phyloP scores from a whole-genome alignment of 2,888 invertebrate genomes.

The Andrena dorsata region DNA sequence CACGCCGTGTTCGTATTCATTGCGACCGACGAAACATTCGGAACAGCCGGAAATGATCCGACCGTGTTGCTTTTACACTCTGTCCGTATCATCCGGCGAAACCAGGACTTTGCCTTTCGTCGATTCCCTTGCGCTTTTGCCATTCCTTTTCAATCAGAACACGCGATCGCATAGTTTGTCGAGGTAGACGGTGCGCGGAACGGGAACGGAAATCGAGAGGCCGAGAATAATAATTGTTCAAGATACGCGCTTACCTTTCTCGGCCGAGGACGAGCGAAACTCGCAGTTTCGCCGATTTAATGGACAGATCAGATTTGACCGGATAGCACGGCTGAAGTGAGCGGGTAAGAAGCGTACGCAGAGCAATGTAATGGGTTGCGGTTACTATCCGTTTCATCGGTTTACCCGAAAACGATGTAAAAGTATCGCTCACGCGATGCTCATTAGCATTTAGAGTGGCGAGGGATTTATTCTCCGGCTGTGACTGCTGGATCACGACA shows the following conservation, averaged over 20 bases:
- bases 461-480: slow-evolving; percentile 77
- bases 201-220: background rate
- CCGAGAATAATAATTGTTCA: no score
- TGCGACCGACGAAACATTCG: slow-evolving; percentile 17
- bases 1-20: slow-evolving; percentile 19
- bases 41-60: slow-evolving; percentile 21
- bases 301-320: background rate
- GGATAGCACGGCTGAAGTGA: background rate
- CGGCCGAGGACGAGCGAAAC: background rate
- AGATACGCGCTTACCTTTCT: no score
- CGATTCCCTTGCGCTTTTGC: background rate
- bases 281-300: no score
- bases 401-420: slow-evolving; percentile 69
- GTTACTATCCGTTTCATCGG: slow-evolving; percentile 65
- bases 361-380: slow-evolving; percentile 34
- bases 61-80: slow-evolving; percentile 4
- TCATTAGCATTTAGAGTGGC: slow-evolving; percentile 81
- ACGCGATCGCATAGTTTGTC: background rate
- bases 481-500: slow-evolving; percentile 75
- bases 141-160: background rate
- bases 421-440: slow-evolving; percentile 71
- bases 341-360: slow-evolving; percentile 22
- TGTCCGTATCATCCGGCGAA: background rate
- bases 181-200: background rate
- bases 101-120: background rate